A percentile compares a stretch with the other conserved stretches of the same genome.
Evolutionary conservation across 2,888 invertebrate genomes (phyloP).

Genomic region (Lydus trimaculatus): DNA sequence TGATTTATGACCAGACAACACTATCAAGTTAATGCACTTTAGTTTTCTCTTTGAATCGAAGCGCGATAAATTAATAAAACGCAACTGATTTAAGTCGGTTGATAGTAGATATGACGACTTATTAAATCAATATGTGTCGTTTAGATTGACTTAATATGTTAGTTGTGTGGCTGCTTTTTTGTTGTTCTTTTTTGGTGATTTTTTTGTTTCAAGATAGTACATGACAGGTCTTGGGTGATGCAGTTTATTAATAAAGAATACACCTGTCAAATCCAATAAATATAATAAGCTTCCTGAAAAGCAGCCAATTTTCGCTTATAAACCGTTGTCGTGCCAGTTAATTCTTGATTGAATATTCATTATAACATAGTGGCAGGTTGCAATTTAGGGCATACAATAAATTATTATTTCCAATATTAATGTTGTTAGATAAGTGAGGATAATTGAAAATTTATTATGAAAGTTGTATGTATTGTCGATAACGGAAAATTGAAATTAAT

Average conservation of each 20-base stretch:
- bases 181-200: conserved; percentile 18
- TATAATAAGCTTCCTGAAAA: background rate
- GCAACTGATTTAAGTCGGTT: conserved; percentile 24
- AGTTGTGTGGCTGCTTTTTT: conserved; percentile 24
- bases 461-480: background rate
- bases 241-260: background rate
- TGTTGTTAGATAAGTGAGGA: background rate
- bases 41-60: conserved; percentile 18
- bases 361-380: conserved; percentile 1
- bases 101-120: conserved; percentile 29
- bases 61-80: conserved; percentile 34
- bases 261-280: background rate
- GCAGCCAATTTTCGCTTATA: background rate
- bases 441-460: background rate
- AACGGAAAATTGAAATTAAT: background rate
- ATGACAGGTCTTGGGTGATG: background rate
- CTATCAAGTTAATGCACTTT: conserved; percentile 38
- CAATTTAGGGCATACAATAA: background rate
- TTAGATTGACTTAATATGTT: conserved; percentile 45
- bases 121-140: conserved; percentile 42
- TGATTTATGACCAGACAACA: conserved; percentile 42
- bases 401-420: background rate
- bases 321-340: background rate
- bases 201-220: background rate
- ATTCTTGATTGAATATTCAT: background rate